phyloP scores from a whole-genome alignment of 1,140 invertebrate genomes.

The Panonychus citri region DNA sequence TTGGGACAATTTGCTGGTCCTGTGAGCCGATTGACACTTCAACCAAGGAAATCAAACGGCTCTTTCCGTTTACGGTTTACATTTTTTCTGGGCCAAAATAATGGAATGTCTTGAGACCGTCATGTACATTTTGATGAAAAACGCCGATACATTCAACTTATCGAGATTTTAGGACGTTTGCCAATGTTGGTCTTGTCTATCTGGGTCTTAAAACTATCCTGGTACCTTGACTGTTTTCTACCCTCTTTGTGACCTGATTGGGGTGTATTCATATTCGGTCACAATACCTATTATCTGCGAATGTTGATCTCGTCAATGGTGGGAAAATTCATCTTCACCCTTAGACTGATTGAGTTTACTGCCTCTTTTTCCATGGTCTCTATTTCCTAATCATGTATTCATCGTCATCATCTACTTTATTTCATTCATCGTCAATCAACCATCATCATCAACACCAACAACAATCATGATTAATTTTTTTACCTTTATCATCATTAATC shows the following conservation, averaged over 20 bases:
- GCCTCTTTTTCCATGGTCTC: not conserved
- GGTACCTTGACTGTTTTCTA: not conserved
- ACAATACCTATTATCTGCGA: not conserved
- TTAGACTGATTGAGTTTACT: not conserved
- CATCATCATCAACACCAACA: too few relatives aligned
- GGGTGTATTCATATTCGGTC: not conserved
- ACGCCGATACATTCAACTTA: not conserved
- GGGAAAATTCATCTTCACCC: not conserved
- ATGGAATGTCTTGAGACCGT: not conserved
- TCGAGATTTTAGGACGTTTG: not conserved
- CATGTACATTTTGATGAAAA: not conserved
- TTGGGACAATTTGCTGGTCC: conserved; percentile 21
- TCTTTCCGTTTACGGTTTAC: not conserved
- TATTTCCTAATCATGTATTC: too few relatives aligned
- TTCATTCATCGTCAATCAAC: too few relatives aligned
- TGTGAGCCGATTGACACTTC: conserved; percentile 17
- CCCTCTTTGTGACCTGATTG: not conserved
- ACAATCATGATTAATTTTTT: too few relatives aligned
- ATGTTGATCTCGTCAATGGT: not conserved
- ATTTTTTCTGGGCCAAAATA: not conserved
- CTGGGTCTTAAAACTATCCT: not conserved
- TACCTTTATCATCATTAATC: not conserved
- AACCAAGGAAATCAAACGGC: not conserved
- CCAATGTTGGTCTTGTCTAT: not conserved
- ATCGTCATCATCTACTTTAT: too few relatives aligned